Base-by-base conservation (phyloP, 1,140 invertebrate species). In the Aphis craccivora region DNA sequence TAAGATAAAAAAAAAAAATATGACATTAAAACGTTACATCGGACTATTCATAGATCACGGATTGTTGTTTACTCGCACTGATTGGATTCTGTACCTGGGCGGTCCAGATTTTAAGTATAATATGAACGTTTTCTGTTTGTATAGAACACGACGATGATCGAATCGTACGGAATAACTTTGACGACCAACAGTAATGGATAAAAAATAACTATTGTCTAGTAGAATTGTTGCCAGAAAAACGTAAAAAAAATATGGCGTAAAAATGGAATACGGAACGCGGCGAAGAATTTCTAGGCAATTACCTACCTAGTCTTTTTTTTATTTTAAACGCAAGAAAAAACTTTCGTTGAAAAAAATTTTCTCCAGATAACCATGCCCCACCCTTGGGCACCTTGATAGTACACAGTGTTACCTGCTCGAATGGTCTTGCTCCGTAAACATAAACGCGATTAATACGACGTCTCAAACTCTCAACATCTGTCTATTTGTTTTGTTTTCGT, bases 361-460 rank as follows among this genome's bases (percentile, higher is more conserved):
- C 91, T 93, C 91, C 91, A 93, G 91, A 93, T 93, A 93, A 93
- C 91, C 43, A 93, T 93, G 91, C 91, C 91, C 91, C 91, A 93
- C 91, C 91, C 91, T 93, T 86, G 81, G 91, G 43, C 91, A 93
- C 45, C 91, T 93, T 93, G 91, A 93, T 93, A 93, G 81, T 40
- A 55, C 14, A 93, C 91, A 93, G 91, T 93, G 91, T 93, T 93
- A 93, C 91, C 91, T 93, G 81, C 55, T 45, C 81, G 51, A 37
- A 89, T 55, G 25, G 53, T 90, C 20, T 90, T 67, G 43, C 23
- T 43, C 37, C 89, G 89, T 25, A 90, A 60, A 90, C 37, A 67
- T 40, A 18, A 43, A 67, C 55, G 45, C 18, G 23, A 35, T 76
- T n/a, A n/a, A 76, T 53, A 53, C 53, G 22, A 76, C 60, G 60